phyloP scores from a whole-genome alignment of 2,797 vertebrate genomes.

The Coluber constrictor region DNA sequence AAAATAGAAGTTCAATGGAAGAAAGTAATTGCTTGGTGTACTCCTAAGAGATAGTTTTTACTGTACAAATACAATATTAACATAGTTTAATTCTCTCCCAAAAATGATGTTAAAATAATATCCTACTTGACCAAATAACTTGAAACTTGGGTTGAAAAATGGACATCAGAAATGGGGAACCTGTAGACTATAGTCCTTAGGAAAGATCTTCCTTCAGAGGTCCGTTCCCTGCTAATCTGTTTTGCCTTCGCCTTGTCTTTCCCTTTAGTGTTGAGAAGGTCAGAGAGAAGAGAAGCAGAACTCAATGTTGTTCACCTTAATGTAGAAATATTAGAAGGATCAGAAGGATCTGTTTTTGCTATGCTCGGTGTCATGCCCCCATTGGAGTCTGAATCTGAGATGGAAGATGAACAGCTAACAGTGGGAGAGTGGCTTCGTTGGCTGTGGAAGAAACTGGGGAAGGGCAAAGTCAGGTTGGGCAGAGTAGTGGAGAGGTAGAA shows the following conservation, averaged over 20 bases:
- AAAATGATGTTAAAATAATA: not conserved
- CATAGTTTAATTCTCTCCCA: not conserved
- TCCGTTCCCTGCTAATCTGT: not conserved
- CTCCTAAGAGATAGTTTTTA: not conserved
- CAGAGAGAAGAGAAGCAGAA: not conserved
- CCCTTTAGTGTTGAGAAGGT: not conserved
- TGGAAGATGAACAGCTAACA: too few species aligned
- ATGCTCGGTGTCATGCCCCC: not conserved
- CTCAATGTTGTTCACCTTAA: not conserved
- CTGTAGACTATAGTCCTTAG: not conserved
- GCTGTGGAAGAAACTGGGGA: too few species aligned
- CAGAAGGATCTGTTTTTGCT: not conserved
- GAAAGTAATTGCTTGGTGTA: not conserved
- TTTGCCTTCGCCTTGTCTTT: not conserved
- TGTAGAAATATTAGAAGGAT: not conserved
- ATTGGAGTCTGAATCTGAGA: too few species aligned
- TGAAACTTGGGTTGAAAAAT: not conserved
- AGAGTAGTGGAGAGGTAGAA: too few species aligned
- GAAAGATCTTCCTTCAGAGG: not conserved
- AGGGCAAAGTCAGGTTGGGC: too few species aligned
- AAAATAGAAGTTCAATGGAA: not conserved
- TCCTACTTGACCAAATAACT: not conserved
- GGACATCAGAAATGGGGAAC: not conserved
- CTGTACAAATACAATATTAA: not conserved
- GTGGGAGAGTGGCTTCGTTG: too few species aligned